phyloP scores from a whole-genome alignment of 2,888 invertebrate species.

The Cosmia pyralina region DNA sequence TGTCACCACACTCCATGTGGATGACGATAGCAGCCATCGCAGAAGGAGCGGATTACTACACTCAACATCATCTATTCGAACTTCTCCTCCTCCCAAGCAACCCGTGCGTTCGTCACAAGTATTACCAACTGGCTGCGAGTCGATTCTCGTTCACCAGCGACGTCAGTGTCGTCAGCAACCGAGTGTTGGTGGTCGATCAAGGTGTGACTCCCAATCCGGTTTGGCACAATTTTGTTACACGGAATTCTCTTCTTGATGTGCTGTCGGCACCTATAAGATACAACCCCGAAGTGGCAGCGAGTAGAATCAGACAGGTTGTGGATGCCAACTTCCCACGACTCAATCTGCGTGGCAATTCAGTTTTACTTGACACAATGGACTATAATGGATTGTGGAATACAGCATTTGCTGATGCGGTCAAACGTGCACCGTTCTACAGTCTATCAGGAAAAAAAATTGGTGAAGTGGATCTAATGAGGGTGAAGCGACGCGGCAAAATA shows the following conservation, averaged over 20 bases:
- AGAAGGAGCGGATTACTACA: slow-evolving; percentile 49
- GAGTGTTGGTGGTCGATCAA: slow-evolving; percentile 51
- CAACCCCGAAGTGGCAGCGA: slow-evolving; percentile 24
- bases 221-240: slow-evolving; percentile 43
- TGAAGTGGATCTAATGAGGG: slow-evolving; percentile 55
- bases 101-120: slow-evolving; percentile 46
- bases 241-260: slow-evolving; percentile 46
- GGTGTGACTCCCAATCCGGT: slow-evolving; percentile 27
- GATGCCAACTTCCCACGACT: slow-evolving; percentile 23
- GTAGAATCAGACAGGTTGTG: slow-evolving; percentile 24
- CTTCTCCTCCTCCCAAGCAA: slow-evolving; percentile 47
- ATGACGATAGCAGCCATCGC: slow-evolving; percentile 55
- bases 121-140: slow-evolving; percentile 51
- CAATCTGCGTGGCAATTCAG: slow-evolving; percentile 53
- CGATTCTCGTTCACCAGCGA: slow-evolving; percentile 18
- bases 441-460: slow-evolving; percentile 46
- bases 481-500: slow-evolving; percentile 47
- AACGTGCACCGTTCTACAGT: slow-evolving; percentile 54
- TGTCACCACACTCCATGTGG: slow-evolving; percentile 57
- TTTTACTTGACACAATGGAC: slow-evolving; percentile 57
- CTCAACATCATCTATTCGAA: slow-evolving; percentile 48
- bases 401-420: slow-evolving; percentile 50
- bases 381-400: slow-evolving; percentile 62
- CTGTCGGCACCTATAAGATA: slow-evolving; percentile 44
- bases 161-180: slow-evolving; percentile 26